Evolutionary conservation across 1,140 invertebrate genomes (phyloP).

Genomic region (Drosophila mojavensis): DNA sequence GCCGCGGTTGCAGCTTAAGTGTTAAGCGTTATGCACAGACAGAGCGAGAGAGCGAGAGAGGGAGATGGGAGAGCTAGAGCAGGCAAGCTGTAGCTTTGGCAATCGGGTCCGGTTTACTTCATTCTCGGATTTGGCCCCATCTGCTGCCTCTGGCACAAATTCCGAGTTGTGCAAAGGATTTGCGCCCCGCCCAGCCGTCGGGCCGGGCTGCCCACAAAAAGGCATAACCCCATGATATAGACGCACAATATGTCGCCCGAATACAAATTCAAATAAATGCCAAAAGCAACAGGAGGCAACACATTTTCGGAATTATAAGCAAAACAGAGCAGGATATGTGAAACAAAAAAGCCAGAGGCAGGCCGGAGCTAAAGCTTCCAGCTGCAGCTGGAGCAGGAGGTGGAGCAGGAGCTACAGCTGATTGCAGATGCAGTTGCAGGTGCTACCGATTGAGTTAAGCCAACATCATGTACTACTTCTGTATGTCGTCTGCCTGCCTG

Average conservation of each 20-base stretch:
- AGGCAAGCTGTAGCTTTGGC: conserved; percentile 15
- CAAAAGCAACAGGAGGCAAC: conserved; percentile 76
- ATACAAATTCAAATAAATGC: conserved; percentile 81
- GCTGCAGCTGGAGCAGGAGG: conserved; percentile 16
- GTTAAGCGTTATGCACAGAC: conserved; percentile 79
- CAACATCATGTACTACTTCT: conserved; percentile 62
- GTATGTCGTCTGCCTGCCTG: conserved; percentile 3
- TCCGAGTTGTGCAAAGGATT: conserved; percentile 67
- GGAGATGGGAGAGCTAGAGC: neutral
- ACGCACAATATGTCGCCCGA: conserved; percentile 62
- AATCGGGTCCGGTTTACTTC: conserved; percentile 25
- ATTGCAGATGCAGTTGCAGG: conserved; percentile 54
- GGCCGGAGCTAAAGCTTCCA: conserved; percentile 7
- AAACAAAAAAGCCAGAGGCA: conserved; percentile 40
- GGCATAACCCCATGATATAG: conserved; percentile 37
- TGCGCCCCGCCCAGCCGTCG: conserved; percentile 26
- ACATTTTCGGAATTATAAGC: conserved; percentile 78
- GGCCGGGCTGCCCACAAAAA: conserved; percentile 19
- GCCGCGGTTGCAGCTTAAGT: conserved; percentile 75
- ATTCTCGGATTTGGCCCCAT: conserved; percentile 46
- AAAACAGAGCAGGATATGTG: conserved; percentile 71
- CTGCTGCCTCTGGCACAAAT: conserved; percentile 55
- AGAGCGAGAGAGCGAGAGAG: conserved; percentile 4
- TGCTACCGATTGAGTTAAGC: conserved; percentile 79
- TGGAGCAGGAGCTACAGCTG: conserved; percentile 31